Evolutionary conservation across 2,888 invertebrate species (phyloP).

Genomic region (Ichneumoninae sp.): DNA sequence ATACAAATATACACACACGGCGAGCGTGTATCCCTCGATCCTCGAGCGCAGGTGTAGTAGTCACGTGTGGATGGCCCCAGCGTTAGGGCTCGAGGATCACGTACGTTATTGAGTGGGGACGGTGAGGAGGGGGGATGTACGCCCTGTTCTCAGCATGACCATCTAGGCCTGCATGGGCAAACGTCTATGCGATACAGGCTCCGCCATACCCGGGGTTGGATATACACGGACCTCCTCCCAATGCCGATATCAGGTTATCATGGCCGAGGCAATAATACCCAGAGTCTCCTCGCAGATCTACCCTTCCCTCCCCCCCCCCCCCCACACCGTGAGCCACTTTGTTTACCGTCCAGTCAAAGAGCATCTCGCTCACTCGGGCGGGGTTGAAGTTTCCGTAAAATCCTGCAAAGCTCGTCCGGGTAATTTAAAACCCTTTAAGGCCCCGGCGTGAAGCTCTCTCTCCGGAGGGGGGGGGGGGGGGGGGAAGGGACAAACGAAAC

Average conservation of each 20-base stretch:
- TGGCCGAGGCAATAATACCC: conserved; percentile 32
- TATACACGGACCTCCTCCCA: not conserved
- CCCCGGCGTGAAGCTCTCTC: not conserved
- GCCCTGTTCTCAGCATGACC: conserved; percentile 34
- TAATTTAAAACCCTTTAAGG: conserved; percentile 40
- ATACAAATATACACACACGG: conserved; percentile 27
- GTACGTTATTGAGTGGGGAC: conserved; percentile 27
- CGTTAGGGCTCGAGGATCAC: conserved; percentile 17
- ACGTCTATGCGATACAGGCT: conserved; percentile 28
- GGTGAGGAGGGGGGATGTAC: not conserved
- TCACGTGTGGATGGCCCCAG: conserved; percentile 10
- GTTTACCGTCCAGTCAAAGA: conserved; percentile 7
- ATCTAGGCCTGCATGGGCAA: conserved; percentile 22
- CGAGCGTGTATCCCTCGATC: conserved; percentile 7
- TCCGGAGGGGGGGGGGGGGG: not conserved
- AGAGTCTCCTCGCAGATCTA: too few species aligned
- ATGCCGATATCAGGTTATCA: conserved; percentile 11
- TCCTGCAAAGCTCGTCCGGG: not conserved
- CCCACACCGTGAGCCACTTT: not conserved
- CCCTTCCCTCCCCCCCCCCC: not conserved
- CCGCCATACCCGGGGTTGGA: not conserved
- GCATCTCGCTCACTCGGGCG: not conserved
- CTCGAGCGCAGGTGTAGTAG: conserved; percentile 22
- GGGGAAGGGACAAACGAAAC: conserved; percentile 30
- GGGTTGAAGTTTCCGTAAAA: conserved; percentile 1